A percentile compares a stretch with the other conserved stretches of the same genome.
These are phyloP conservation scores for Monoplex corrugatus DNA, from an alignment of 2,888 invertebrate genomes.

Conservation along the genomic window DNA sequence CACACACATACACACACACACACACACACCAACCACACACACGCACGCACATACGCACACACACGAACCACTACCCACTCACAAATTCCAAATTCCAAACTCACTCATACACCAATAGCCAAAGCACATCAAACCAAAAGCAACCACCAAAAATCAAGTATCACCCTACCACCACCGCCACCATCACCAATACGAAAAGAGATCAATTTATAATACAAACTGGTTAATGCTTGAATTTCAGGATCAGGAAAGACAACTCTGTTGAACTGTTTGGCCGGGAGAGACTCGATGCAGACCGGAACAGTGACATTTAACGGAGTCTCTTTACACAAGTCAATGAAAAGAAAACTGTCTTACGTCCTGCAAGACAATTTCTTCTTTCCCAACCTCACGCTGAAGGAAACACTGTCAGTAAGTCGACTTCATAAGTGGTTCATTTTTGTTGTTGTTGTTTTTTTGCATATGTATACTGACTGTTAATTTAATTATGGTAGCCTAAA, in stretches of 20 bases:
- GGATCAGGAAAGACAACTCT: slow-evolving; percentile 90
- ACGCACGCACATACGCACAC: too few relatives aligned
- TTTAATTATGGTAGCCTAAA: too few relatives aligned
- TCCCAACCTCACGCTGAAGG: slow-evolving; percentile 88
- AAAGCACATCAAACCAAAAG: too few relatives aligned
- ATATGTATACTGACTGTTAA: too few relatives aligned
- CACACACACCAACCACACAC: too few relatives aligned
- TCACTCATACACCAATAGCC: too few relatives aligned
- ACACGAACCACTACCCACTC: too few relatives aligned
- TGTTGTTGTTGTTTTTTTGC: too few relatives aligned
- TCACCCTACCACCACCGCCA: not conserved
- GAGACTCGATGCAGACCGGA: slow-evolving; percentile 85
- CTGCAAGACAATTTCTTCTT: slow-evolving; percentile 92
- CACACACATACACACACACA: too few relatives aligned
- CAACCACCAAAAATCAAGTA: not conserved
- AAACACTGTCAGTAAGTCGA: slow-evolving; percentile 86
- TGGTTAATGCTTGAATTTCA: slow-evolving; percentile 70
- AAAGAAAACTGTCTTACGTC: slow-evolving; percentile 90
- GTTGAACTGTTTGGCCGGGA: slow-evolving; percentile 89
- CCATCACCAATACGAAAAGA: not conserved
- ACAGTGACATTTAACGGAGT: slow-evolving; percentile 86
- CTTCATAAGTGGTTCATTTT: not conserved
- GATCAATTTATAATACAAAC: not conserved
- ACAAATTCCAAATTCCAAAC: too few relatives aligned
- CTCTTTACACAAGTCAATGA: slow-evolving; percentile 87